Conservation (phyloP, 2,113 vertebrate species). For the Rattus rattus region DNA sequence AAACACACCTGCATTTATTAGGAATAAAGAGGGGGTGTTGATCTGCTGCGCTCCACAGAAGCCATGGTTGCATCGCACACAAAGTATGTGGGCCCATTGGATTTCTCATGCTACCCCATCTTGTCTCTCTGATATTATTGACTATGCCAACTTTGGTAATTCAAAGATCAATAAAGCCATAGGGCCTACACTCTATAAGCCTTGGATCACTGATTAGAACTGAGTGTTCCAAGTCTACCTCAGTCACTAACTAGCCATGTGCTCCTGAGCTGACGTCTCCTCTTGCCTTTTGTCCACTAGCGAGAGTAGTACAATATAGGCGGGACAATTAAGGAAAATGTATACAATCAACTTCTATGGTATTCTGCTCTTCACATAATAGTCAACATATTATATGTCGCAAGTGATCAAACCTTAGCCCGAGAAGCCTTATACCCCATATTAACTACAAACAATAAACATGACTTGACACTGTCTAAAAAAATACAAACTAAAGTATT, state of each 20-base stretch:
- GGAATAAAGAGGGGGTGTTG: background rate
- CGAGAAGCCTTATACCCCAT: slow-evolving; percentile 18
- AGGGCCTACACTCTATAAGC: slow-evolving; percentile 44
- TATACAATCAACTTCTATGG: slow-evolving; percentile 3
- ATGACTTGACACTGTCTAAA: slow-evolving; percentile 14
- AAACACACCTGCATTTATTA: background rate
- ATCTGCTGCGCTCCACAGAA: background rate
- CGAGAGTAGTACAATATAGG: background rate
- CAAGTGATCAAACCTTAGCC: slow-evolving; percentile 23
- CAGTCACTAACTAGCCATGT: background rate
- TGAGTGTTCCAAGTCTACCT: slow-evolving; percentile 24
- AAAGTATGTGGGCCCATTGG: background rate
- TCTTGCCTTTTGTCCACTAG: background rate
- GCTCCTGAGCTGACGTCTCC: background rate
- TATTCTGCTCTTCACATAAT: slow-evolving; percentile 48
- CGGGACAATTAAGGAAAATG: background rate
- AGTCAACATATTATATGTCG: slow-evolving; percentile 40
- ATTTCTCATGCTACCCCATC: background rate
- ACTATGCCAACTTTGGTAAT: slow-evolving; percentile 56
- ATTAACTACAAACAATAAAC: slow-evolving; percentile 17
- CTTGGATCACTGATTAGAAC: slow-evolving; percentile 44
- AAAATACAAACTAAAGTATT: background rate
- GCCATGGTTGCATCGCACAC: background rate
- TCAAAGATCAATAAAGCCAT: slow-evolving; percentile 58
- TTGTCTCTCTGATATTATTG: slow-evolving; percentile 55